Evolutionary conservation across 1,140 invertebrate species (phyloP).

Genomic region (Drosophila watanabei): DNA sequence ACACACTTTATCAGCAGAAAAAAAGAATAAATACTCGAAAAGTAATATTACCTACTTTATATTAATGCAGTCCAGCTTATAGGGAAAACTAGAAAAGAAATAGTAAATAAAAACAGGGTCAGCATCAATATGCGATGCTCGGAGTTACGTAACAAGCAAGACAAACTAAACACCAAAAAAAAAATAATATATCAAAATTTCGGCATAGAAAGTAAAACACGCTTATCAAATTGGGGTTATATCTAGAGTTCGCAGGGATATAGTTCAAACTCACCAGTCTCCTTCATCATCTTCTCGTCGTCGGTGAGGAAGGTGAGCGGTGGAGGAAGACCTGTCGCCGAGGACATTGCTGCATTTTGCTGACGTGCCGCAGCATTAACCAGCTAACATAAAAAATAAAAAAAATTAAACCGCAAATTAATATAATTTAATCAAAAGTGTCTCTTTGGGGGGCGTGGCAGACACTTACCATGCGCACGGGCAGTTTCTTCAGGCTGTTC

Average conservation of each 20-base stretch:
- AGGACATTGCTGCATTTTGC: conserved; percentile 76
- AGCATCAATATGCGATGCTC: conserved; percentile 19
- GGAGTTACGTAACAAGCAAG: conserved; percentile 37
- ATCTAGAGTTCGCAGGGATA: neutral
- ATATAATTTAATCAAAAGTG: neutral
- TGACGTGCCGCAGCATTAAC: conserved; percentile 77
- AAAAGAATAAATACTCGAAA: conserved; percentile 20
- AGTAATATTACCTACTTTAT: conserved; percentile 1
- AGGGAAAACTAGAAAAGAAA: neutral
- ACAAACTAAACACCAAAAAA: conserved; percentile 21
- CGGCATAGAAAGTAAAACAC: conserved; percentile 22
- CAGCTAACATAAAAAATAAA: conserved; percentile 54
- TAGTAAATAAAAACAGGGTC: conserved; percentile 26
- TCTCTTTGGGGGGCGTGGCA: conserved; percentile 26
- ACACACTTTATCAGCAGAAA: conserved; percentile 41
- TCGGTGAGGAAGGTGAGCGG: conserved; percentile 91
- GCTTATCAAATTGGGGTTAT: conserved; percentile 37
- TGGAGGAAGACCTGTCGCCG: conserved; percentile 66
- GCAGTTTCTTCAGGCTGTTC: conserved; percentile 83
- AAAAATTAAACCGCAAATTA: conserved; percentile 13
- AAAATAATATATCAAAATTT: conserved; percentile 26
- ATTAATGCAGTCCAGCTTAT: neutral
- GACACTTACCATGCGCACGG: conserved; percentile 78
- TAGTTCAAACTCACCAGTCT: conserved; percentile 88
- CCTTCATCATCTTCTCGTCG: conserved; percentile 92